These are phyloP conservation scores for Plecotus auritus DNA, from an alignment of 2,113 vertebrate genomes.

Conservation along the genomic window DNA sequence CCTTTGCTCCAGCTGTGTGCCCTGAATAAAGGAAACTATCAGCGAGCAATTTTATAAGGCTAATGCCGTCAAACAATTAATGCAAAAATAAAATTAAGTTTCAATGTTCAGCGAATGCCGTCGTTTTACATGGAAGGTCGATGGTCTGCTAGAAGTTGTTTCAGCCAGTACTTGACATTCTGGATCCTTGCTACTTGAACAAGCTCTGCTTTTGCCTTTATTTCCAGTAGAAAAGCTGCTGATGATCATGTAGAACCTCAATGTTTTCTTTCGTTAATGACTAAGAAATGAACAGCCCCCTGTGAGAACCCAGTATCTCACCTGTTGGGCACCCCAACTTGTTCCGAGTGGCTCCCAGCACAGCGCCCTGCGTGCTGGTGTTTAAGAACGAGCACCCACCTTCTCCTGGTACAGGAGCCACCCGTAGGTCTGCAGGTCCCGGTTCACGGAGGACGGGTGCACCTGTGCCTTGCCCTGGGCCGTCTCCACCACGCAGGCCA, in stretches of 20 bases:
- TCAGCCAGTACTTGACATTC: neutral
- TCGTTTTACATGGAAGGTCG: neutral
- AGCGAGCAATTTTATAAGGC: neutral
- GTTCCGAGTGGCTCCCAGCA: neutral
- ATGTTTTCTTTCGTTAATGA: neutral
- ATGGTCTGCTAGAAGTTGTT: neutral
- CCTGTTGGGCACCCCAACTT: neutral
- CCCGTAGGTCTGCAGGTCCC: slow-evolving; percentile 90
- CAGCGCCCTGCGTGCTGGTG: neutral
- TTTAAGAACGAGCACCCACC: slow-evolving; percentile 77
- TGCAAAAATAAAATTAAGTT: neutral
- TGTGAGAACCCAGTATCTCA: neutral
- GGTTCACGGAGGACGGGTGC: slow-evolving; percentile 95
- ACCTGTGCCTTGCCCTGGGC: slow-evolving; percentile 95
- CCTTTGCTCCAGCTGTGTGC: neutral
- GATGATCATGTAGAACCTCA: neutral
- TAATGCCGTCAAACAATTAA: neutral
- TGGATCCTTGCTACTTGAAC: neutral
- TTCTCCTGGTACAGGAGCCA: slow-evolving; percentile 99
- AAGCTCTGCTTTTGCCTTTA: neutral
- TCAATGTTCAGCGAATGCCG: neutral
- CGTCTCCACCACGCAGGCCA: slow-evolving; percentile 91
- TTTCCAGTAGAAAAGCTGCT: neutral
- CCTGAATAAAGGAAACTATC: neutral
- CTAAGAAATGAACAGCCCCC: neutral